Evolutionary conservation across 2,797 vertebrate genomes (phyloP), one percentile per base, ranked within the genome.

Genomic region (Chromobotia macracanthus): DNA sequence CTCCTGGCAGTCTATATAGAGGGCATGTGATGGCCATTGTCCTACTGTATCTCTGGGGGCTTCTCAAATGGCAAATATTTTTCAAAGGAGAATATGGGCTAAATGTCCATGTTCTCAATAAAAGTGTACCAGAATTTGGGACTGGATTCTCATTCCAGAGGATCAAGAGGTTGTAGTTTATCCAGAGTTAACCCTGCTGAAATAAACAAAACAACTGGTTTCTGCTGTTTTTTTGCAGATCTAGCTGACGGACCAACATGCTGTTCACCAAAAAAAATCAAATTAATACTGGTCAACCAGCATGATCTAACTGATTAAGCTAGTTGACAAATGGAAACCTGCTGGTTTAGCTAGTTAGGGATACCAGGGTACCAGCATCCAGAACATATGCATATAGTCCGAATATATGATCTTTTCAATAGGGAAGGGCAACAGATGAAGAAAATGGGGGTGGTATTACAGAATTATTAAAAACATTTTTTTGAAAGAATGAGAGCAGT

Each of bases 31-130:
- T 53, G 50, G 53, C 13, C 6, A 70, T 61, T 78, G 70, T 77
- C 60, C 74, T 50, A 58, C 19, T 23, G 21, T 12, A 19, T 61
- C 53, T 68, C 16, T 65, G 7, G 74, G n/a, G 63, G 78, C 19
- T 58, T 81, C 61, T 84, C 75, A 76, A 58, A 65, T 79, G 8
- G 75, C 79, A 75, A 61, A 75, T 75, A 53, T 78, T 75, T 74
- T 71, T 74, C 13, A 58, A 64, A 69, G 55, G 8, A 25, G 63
- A 73, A 77, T 55, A 46, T 48, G 25, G 19, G 66, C 67, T 73
- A 63, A 65, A 12, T 28, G 78, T 63, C 41, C 55, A 11, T 16
- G 9, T 48, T 46, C 19, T 16, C 25, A 41, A n/a, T 63, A 46
- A 41, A 56, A 23, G 41, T 60, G 16, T 13, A 13, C 15, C 1